Base-by-base conservation (phyloP, 2,113 vertebrate species). In the Uropsilus gracilis region DNA sequence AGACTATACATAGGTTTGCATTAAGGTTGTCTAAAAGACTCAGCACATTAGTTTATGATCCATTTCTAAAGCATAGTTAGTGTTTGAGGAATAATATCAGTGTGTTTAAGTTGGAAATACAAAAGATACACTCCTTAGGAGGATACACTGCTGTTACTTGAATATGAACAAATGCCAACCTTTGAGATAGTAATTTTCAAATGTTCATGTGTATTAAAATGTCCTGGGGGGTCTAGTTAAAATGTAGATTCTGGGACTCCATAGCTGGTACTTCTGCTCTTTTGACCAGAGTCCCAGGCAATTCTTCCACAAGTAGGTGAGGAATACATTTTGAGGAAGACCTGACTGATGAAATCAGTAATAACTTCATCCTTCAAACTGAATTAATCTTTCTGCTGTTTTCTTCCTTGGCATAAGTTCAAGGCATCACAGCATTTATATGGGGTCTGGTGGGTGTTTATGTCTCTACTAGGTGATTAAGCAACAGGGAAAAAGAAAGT, bases 11-110 rank as follows among this genome's bases (percentile, higher is more conserved):
- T n/a, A 50, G 4, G 34, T 82, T 82, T 90, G 26, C 46, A 68
- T 55, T 90, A 83, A 39, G 13, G 69, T 73, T 95, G 37, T 89
- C 50, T 87, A 55, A 72, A 90, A 92, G 16, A 86, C 30, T 89
- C 26, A 86, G 57, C 5, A 78, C 8, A 77, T 64, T 72, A 71
- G 6, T 24, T 86, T 53, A 48, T 37, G 88, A 50, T 69, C 53
- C 37, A 85, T 91, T 66, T 80, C 26, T 55, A 71, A 81, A 89
- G 86, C 68, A 82, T 32, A 68, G 22, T 57, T 75, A 69, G 53
- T 69, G 16, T 18, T 92, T 11, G 24, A 61, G 55, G 22, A 78
- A 83, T 73, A 78, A 61, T 83, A n/a, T 84, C 26, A 80, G 9
- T 17, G 53, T 34, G 73, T 61, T 20, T 66, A 76, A 82, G 63